Percentiles rank a stretch among this genome's conserved stretches.
Evolutionary conservation across 2,888 invertebrate species (phyloP).

Genomic region (Gibbula magus): DNA sequence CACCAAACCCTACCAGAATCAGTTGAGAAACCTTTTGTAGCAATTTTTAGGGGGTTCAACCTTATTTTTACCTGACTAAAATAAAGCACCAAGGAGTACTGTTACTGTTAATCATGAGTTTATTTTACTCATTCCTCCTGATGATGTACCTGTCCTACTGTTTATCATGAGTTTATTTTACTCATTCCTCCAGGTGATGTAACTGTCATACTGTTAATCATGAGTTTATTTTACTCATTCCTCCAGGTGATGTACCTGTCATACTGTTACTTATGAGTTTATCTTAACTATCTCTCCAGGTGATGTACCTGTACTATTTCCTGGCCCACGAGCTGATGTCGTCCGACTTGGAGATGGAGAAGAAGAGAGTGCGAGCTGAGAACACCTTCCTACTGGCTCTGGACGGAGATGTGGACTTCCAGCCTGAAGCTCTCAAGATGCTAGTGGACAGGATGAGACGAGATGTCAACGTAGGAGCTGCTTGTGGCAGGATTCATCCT

Average conservation of each 20-base stretch:
- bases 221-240: too few relatives aligned
- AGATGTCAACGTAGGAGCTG: conserved; percentile 95
- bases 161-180: background rate
- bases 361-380: conserved; percentile 94
- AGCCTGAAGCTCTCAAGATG: conserved; percentile 93
- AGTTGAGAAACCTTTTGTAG: too few relatives aligned
- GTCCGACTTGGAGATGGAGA: conserved; percentile 76
- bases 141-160: too few relatives aligned
- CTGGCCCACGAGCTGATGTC: conserved; percentile 95
- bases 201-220: conserved; percentile 99
- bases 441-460: conserved; percentile 99
- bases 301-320: conserved; percentile 99
- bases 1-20: too few relatives aligned
- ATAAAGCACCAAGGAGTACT: too few relatives aligned
- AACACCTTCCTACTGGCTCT: conserved; percentile 95
- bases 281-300: conserved; percentile 77
- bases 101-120: too few relatives aligned
- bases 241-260: too few relatives aligned
- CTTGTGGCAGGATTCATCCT: conserved; percentile 98
- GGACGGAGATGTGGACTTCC: too few relatives aligned
- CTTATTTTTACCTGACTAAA: too few relatives aligned
- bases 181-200: conserved; percentile 86
- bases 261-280: background rate
- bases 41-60: too few relatives aligned
- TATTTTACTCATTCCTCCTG: too few relatives aligned